A percentile compares a stretch with the other conserved stretches of the same genome.
Conservation (phyloP, 2,113 vertebrate species). For the Cyanoderma ruficeps region DNA sequence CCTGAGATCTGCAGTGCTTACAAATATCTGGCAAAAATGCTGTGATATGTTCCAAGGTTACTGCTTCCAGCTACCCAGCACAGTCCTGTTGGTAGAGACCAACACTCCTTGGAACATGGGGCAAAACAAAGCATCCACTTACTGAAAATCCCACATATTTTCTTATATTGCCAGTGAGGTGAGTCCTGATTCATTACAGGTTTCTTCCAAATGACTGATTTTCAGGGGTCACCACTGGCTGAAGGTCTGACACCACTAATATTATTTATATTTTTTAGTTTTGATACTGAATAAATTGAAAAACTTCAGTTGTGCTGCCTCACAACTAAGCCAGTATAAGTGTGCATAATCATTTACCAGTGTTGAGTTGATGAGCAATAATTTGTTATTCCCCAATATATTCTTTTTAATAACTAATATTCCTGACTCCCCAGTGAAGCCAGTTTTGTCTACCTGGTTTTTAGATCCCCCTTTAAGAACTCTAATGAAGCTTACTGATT, state of each 20-base stretch:
- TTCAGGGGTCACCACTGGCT: neutral
- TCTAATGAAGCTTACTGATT: neutral
- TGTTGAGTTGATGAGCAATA: neutral
- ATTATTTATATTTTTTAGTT: neutral
- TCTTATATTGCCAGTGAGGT: neutral
- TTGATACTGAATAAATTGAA: neutral
- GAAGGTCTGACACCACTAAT: neutral
- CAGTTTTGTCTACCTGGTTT: neutral
- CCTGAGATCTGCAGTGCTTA: neutral
- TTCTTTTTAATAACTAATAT: neutral
- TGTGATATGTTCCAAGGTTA: neutral
- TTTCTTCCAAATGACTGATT: neutral
- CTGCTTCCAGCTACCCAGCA: neutral
- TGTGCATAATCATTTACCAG: neutral
- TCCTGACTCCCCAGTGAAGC: neutral
- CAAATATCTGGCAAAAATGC: neutral
- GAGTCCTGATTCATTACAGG: neutral
- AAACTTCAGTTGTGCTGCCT: neutral
- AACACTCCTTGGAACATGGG: neutral
- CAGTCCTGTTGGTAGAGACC: neutral
- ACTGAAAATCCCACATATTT: neutral
- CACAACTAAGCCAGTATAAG: neutral
- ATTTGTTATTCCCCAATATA: neutral
- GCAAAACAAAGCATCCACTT: neutral
- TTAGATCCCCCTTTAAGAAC: neutral